Evolutionary conservation across 2,888 invertebrate genomes (phyloP).

Genomic region (Meloe dianella): DNA sequence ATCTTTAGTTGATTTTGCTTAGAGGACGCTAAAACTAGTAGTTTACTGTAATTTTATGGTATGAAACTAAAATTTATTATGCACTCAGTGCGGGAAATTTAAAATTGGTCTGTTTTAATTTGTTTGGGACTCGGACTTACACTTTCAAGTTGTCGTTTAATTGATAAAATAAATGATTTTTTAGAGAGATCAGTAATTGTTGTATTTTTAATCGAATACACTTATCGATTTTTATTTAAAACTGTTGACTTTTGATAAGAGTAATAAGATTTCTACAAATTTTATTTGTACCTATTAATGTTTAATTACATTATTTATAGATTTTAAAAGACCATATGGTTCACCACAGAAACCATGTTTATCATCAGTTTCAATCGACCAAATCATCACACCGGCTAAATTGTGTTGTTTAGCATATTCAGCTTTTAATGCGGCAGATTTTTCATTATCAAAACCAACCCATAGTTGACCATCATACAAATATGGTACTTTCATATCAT

Average conservation of each 20-base stretch:
- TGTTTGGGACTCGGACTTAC: too few relatives aligned
- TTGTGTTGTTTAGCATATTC: conserved; percentile 52
- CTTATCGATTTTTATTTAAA: too few relatives aligned
- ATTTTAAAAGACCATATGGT: conserved; percentile 64
- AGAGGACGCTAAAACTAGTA: too few relatives aligned
- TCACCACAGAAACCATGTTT: conserved; percentile 66
- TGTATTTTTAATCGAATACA: too few relatives aligned
- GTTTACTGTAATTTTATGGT: too few relatives aligned
- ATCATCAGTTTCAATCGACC: conserved; percentile 79
- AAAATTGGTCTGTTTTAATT: too few relatives aligned
- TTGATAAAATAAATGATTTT: too few relatives aligned
- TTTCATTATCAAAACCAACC: conserved; percentile 40
- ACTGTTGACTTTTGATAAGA: neutral
- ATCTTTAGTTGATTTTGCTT: too few relatives aligned
- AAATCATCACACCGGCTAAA: conserved; percentile 69
- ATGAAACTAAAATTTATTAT: too few relatives aligned
- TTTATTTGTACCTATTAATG: neutral
- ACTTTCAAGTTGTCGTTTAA: too few relatives aligned
- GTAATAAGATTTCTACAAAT: neutral
- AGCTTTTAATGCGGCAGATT: conserved; percentile 49
- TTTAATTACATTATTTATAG: conserved; percentile 52
- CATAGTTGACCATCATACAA: conserved; percentile 36
- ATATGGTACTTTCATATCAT: conserved; percentile 40
- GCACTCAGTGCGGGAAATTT: too few relatives aligned
- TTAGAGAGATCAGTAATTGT: too few relatives aligned